Evolutionary conservation across 2,113 vertebrate genomes (phyloP), one percentile per base, ranked within the genome.

Genomic region (Reinhardtius hippoglossoides): DNA sequence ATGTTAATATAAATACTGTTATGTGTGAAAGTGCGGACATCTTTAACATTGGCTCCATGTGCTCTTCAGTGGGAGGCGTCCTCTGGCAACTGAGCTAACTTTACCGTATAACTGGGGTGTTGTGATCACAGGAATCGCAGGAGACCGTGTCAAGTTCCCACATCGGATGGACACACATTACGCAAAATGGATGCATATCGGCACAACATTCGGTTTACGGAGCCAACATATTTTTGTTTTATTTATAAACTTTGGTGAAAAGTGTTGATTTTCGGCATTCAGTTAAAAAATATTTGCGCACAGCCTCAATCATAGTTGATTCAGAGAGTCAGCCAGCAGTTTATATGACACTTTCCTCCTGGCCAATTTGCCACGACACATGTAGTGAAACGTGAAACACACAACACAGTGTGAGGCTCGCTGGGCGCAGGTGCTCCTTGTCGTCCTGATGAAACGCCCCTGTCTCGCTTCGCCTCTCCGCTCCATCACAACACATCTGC

Each of bases 381-480:
- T 23, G 42, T 44, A 44, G 42, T 44, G 42, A 65, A 42, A 52
- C 59, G 42, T 44, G 42, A 65, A 42, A 52, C 59, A 56, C 9
- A 46, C 35, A 15, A 55, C 5, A 14, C 37, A 15, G 13, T 24
- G 59, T 20, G 71, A n/a, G 35, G 66, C 26, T 20, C 13, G 52
- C 42, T 50, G 80, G 87, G 73, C 31, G 35, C 87, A 82, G 85
- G 80, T 84, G 83, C 68, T 69, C 54, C 71, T 74, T 21, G 58
- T 72, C 56, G 73, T 70, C 54, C 76, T 59, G 78, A 86, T 68
- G 67, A 69, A 76, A 54, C 81, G 13, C 84, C 68, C 63, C 80
- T 64, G 82, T 74, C 69, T 81, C 76, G 31, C 12, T 26, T 74
- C 16, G 20, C 73, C 66, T 74, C 79, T 65, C 72, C 66, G 76